phyloP scores from a whole-genome alignment of 2,888 invertebrate species.

The Diloba caeruleocephala region DNA sequence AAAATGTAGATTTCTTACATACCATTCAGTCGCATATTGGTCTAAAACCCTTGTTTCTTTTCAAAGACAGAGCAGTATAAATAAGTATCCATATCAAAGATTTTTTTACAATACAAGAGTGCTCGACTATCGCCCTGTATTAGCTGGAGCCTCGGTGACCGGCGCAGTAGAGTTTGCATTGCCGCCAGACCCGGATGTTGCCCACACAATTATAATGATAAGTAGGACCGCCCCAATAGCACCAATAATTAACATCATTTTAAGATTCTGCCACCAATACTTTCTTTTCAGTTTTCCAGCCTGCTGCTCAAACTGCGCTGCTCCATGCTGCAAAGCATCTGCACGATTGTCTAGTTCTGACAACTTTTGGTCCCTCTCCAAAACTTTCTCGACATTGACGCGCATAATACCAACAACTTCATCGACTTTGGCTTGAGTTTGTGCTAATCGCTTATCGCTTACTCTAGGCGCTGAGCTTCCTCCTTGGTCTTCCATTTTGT shows the following conservation, averaged over 20 bases:
- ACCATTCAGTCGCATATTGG: slow-evolving; percentile 65
- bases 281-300: slow-evolving; percentile 98
- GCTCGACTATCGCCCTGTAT: slow-evolving; percentile 61
- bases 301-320: slow-evolving; percentile 98
- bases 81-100: slow-evolving; percentile 54
- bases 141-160: slow-evolving; percentile 57
- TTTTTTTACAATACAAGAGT: slow-evolving; percentile 34
- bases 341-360: slow-evolving; percentile 98
- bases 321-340: slow-evolving; percentile 97
- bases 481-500: slow-evolving; percentile 85
- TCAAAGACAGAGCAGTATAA: slow-evolving; percentile 45
- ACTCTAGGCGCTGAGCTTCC: slow-evolving; percentile 85
- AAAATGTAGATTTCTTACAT: slow-evolving; percentile 59
- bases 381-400: slow-evolving; percentile 98
- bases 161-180: slow-evolving; percentile 39
- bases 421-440: slow-evolving; percentile 87
- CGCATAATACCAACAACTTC: slow-evolving; percentile 98
- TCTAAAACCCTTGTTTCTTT: slow-evolving; percentile 44
- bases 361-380: slow-evolving; percentile 98
- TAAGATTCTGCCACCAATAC: slow-evolving; percentile 99
- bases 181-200: slow-evolving; percentile 69
- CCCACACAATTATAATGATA: slow-evolving; percentile 94
- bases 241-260: slow-evolving; percentile 98
- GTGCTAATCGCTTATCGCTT: slow-evolving; percentile 86
- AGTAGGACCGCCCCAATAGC: slow-evolving; percentile 94